phyloP scores from a whole-genome alignment of 2,797 vertebrate species.

The Microctenopoma lineatum region DNA sequence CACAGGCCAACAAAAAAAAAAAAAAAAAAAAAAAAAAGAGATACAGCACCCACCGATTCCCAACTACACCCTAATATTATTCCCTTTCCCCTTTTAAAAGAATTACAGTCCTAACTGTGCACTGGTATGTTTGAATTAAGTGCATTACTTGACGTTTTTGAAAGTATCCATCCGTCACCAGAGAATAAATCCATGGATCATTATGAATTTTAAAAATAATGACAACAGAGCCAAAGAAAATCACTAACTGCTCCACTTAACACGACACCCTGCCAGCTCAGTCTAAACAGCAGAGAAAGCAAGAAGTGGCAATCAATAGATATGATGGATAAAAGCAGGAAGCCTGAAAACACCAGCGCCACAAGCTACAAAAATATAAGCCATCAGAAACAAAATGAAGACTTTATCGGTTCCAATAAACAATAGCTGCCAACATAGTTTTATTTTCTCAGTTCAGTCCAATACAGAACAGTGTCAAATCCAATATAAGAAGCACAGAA shows the following conservation, averaged over 20 bases:
- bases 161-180: constrained; percentile 5
- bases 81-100: not conserved
- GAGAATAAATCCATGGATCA: constrained; percentile 19
- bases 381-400: constrained; percentile 16
- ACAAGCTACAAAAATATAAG: constrained; percentile 33
- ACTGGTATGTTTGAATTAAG: not conserved
- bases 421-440: constrained; percentile 24
- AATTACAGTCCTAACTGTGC: not conserved
- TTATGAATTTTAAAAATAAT: constrained; percentile 37
- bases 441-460: constrained; percentile 18
- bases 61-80: constrained; percentile 12
- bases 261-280: constrained; percentile 35
- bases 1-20: too few species aligned
- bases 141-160: constrained; percentile 20
- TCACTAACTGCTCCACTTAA: constrained; percentile 42
- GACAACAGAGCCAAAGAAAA: constrained; percentile 30
- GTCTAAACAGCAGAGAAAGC: constrained; percentile 30
- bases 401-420: constrained; percentile 46
- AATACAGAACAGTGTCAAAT: constrained; percentile 29
- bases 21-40: too few species aligned
- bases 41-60: not conserved
- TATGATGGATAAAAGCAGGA: constrained; percentile 35
- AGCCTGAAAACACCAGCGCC: constrained; percentile 36
- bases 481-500: constrained; percentile 24
- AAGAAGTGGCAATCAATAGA: constrained; percentile 45